These are phyloP conservation scores for Drosophila limbata DNA, from an alignment of 2,888 invertebrate species.

Conservation along the genomic window DNA sequence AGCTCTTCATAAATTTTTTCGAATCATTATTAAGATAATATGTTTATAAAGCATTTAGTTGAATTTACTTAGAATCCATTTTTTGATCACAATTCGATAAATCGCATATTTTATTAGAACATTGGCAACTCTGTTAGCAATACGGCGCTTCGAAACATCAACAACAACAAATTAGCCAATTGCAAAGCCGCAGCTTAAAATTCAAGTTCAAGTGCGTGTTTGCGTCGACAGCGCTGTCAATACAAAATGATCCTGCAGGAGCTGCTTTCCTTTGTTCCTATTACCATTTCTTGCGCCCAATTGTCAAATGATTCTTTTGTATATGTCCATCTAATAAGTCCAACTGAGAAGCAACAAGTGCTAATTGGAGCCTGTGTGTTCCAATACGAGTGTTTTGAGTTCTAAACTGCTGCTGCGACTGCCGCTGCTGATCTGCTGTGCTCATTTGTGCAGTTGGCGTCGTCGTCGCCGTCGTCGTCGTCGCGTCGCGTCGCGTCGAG, in stretches of 20 bases:
- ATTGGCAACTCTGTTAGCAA: constrained; percentile 27
- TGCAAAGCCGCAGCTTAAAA: constrained; percentile 13
- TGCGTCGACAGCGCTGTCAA: constrained; percentile 22
- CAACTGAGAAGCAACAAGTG: constrained; percentile 54
- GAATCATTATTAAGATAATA: neutral
- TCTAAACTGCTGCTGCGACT: constrained; percentile 34
- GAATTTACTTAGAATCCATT: neutral
- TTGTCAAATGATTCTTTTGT: constrained; percentile 67
- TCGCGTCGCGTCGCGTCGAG: neutral
- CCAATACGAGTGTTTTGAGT: constrained; percentile 37
- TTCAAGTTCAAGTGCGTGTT: constrained; percentile 77
- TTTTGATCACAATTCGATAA: neutral
- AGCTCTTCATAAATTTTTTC: neutral
- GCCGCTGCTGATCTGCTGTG: constrained; percentile 53
- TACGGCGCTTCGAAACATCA: neutral
- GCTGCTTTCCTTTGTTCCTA: neutral
- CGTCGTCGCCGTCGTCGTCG: constrained; percentile 32
- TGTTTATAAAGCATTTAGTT: neutral
- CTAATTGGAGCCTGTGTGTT: constrained; percentile 46
- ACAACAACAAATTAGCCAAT: constrained; percentile 37
- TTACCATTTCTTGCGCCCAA: constrained; percentile 39
- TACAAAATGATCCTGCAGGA: constrained; percentile 43
- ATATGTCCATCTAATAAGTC: constrained; percentile 61
- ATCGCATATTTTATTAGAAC: neutral
- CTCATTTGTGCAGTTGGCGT: constrained; percentile 73